Percentiles rank a stretch among this genome's conserved stretches.
Evolutionary conservation across 2,888 invertebrate species (phyloP).

Genomic region (Cryptus viduatorius): DNA sequence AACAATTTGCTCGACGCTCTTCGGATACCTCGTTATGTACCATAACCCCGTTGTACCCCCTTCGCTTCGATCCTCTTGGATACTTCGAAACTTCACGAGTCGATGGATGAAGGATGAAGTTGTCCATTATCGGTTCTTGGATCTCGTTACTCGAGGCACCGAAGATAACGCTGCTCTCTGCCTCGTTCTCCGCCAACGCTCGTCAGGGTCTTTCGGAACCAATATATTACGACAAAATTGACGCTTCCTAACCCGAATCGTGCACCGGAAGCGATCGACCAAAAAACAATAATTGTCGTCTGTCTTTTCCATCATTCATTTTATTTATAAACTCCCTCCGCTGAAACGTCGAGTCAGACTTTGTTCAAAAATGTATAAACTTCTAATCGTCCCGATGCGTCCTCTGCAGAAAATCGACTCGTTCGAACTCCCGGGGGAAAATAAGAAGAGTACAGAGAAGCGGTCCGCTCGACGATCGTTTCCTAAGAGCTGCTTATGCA

Average conservation of each 20-base stretch:
- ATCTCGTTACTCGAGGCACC: slow-evolving; percentile 13
- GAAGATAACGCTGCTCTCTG: slow-evolving; percentile 23
- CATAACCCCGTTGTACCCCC: not conserved
- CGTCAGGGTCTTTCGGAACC: not conserved
- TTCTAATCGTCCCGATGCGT: slow-evolving; percentile 82
- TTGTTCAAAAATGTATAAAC: slow-evolving; percentile 78
- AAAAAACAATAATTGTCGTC: not conserved
- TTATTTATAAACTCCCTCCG: not conserved
- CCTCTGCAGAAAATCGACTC: slow-evolving; percentile 77
- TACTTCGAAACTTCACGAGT: not conserved
- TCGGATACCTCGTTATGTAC: slow-evolving; percentile 18
- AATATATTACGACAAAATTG: not conserved
- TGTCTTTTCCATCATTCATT: slow-evolving; percentile 29
- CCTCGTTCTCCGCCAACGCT: not conserved
- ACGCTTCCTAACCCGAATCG: too few species aligned
- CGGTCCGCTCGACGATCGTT: slow-evolving; percentile 80
- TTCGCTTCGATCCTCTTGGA: not conserved
- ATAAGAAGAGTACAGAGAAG: slow-evolving; percentile 33
- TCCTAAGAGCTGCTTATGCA: slow-evolving; percentile 84
- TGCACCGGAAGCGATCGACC: too few species aligned
- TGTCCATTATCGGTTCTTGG: slow-evolving; percentile 23
- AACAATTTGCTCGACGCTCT: slow-evolving; percentile 28
- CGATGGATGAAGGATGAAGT: slow-evolving; percentile 41
- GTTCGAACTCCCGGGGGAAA: slow-evolving; percentile 79
- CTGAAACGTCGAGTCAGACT: slow-evolving; percentile 55